Evolutionary conservation across 2,888 invertebrate genomes (phyloP).

Genomic region (Drosophila putrida): DNA sequence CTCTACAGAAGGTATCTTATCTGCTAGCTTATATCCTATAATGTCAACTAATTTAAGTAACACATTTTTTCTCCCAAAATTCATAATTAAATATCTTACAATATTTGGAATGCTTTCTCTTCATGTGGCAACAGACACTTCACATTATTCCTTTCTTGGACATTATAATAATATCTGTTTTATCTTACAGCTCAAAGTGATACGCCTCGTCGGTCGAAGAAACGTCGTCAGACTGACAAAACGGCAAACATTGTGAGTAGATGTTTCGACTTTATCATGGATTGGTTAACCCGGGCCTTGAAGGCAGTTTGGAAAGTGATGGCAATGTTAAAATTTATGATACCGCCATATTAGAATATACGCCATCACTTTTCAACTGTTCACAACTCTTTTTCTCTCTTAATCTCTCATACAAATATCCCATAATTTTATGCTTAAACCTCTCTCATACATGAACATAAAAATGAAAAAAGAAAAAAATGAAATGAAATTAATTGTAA

Average conservation of each 20-base stretch:
- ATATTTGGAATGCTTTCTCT: neutral
- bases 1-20: neutral
- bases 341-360: neutral
- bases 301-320: constrained; percentile 71
- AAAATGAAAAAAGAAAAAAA: constrained; percentile 4
- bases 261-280: constrained; percentile 60
- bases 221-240: constrained; percentile 88
- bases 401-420: constrained; percentile 48
- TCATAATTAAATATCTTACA: neutral
- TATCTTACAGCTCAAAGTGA: constrained; percentile 83
- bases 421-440: constrained; percentile 29
- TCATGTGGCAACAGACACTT: neutral
- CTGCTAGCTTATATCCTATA: too few relatives aligned
- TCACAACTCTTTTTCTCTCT: constrained; percentile 18
- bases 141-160: neutral
- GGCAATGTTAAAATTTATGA: constrained; percentile 23
- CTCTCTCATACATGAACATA: constrained; percentile 5
- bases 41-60: too few relatives aligned
- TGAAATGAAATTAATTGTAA: constrained; percentile 48
- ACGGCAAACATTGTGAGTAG: constrained; percentile 88
- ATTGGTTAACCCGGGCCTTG: constrained; percentile 51
- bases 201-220: constrained; percentile 86
- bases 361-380: constrained; percentile 69
- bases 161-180: neutral
- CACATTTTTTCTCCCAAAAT: neutral